These are phyloP conservation scores for Tetrao urogallus DNA, from an alignment of 2,113 vertebrate genomes.

Conservation along the genomic window DNA sequence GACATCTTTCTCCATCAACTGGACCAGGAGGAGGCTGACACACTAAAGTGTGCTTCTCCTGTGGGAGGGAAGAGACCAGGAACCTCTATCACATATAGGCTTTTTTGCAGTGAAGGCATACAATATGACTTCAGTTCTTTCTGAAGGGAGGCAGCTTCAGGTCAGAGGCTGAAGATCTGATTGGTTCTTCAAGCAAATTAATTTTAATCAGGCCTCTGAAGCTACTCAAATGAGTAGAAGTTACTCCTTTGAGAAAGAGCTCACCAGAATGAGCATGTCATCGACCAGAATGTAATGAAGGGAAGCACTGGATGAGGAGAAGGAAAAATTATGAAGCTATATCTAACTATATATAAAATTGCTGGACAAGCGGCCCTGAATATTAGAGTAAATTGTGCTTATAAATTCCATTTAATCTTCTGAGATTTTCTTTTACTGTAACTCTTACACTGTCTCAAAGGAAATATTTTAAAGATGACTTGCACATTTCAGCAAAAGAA, in stretches of 20 bases:
- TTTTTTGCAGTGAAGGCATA: neutral
- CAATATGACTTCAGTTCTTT: neutral
- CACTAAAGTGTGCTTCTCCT: neutral
- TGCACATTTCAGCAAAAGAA: conserved; percentile 30
- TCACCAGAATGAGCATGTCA: neutral
- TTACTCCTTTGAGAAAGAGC: neutral
- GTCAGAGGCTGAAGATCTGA: neutral
- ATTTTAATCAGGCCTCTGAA: neutral
- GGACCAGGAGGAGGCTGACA: neutral
- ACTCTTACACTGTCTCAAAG: conserved; percentile 31
- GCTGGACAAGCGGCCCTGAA: conserved; percentile 42
- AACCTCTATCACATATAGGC: neutral
- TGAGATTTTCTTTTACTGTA: conserved; percentile 38
- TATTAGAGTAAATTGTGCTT: conserved; percentile 65
- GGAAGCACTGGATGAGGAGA: neutral
- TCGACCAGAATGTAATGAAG: neutral
- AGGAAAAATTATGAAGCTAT: conserved; percentile 42
- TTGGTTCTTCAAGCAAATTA: neutral
- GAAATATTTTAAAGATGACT: conserved; percentile 61
- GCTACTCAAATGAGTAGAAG: neutral
- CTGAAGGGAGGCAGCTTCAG: neutral
- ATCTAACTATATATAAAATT: conserved; percentile 42
- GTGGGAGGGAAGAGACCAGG: neutral
- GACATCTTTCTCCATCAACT: neutral
- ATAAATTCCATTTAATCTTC: conserved; percentile 66